These are phyloP conservation scores for Apostichopus japonicus DNA, from an alignment of 35 echinoderm and acorn worm genomes.

Conservation along the genomic window DNA sequence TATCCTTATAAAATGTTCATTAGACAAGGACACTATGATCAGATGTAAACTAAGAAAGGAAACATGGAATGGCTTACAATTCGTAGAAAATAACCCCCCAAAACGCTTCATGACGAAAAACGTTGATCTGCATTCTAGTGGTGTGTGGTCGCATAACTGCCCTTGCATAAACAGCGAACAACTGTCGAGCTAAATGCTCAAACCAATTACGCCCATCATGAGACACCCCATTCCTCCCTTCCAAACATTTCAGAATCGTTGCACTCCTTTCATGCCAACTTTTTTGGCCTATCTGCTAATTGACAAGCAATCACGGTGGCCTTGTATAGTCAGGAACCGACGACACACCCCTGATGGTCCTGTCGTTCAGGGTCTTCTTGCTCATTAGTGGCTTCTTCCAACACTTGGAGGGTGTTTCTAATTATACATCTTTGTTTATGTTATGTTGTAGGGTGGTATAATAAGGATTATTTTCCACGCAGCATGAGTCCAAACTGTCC, in stretches of 20 bases:
- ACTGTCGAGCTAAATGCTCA: conserved; percentile 47
- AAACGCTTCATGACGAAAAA: background rate
- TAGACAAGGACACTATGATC: too few relatives aligned
- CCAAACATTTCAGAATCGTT: background rate
- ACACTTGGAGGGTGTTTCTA: conserved; percentile 39
- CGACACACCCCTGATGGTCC: conserved; percentile 29
- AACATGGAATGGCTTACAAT: background rate
- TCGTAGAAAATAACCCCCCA: background rate
- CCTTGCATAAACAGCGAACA: background rate
- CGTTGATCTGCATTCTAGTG: background rate
- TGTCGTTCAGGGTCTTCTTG: conserved; percentile 30
- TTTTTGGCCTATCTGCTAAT: background rate
- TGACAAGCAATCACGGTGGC: conserved; percentile 31
- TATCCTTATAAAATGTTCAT: too few relatives aligned
- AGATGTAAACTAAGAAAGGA: background rate
- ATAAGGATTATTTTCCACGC: background rate
- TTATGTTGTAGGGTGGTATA: background rate
- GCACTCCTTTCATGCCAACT: background rate
- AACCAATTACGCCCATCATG: conserved; percentile 3
- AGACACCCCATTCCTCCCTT: background rate
- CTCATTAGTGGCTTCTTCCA: conserved; percentile 29
- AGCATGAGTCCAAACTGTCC: conserved; percentile 20
- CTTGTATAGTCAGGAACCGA: conserved; percentile 15
- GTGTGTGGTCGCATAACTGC: conserved; percentile 45
- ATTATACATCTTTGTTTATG: conserved; percentile 53